Percentiles rank a stretch among this genome's conserved stretches.
Conservation (phyloP, 2,888 invertebrate genomes). For the Nasonia oneida region DNA sequence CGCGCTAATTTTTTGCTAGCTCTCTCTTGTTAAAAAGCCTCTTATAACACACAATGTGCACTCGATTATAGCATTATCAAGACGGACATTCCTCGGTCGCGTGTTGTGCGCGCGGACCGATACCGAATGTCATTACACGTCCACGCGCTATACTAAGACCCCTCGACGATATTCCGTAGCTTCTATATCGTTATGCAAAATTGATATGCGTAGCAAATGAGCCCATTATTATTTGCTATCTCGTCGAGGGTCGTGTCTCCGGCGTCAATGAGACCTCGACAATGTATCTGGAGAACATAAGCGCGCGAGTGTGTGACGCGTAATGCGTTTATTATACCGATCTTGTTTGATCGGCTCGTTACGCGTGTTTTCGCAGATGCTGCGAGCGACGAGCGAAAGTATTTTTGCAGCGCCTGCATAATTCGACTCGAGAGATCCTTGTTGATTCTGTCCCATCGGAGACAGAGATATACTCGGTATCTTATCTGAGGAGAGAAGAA, state of each 20-base stretch:
- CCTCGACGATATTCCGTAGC: background rate
- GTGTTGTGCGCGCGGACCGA: background rate
- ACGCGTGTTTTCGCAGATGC: background rate
- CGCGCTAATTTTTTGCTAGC: background rate
- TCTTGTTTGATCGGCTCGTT: constrained; percentile 23
- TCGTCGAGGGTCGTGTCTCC: background rate
- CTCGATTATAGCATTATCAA: background rate
- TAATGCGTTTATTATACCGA: background rate
- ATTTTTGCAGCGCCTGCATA: background rate
- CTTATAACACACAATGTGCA: background rate
- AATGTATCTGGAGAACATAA: background rate
- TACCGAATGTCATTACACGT: background rate
- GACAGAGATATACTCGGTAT: background rate
- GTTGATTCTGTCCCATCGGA: background rate
- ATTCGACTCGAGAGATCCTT: background rate
- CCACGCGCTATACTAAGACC: background rate
- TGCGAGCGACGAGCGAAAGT: background rate
- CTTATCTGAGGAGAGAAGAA: background rate
- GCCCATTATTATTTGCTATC: background rate
- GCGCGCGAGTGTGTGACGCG: background rate
- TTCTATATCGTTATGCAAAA: background rate
- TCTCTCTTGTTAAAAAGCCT: background rate
- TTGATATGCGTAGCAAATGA: background rate
- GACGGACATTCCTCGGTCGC: background rate
- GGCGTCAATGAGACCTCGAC: background rate